Evolutionary conservation across 2,888 invertebrate species (phyloP), one percentile per base, ranked within the genome.

Genomic region (Podotricha telesiphe): DNA sequence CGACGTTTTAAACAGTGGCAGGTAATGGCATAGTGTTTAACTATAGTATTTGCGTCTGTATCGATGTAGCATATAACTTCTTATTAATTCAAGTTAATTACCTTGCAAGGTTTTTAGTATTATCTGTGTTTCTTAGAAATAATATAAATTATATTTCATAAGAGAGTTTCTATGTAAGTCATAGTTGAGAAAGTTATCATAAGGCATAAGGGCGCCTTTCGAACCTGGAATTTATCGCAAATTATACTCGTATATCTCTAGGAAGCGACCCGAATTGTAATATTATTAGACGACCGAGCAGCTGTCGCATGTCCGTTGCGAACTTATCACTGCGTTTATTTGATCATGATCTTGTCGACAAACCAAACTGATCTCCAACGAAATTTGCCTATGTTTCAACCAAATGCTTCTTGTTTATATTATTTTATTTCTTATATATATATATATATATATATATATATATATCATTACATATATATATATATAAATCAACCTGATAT

Each of bases 331-430:
- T 73, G 72, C 50, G 55, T 65, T 67, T 50, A 74, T 79, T 79
- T 84, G 86, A 79, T 85, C 86, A 80, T 87, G 87, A 88, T 88
- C 86, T 86, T 87, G 84, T 82, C 67, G 58, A 55, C 50, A 65
- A 50, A 58, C 17, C 59, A 17, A 15, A 45, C 34, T 19, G 19
- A 28, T 17, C 17, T 17, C 28, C 28, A 61, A 28, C 13, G 19
- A 47, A 61, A 34, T 55, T 37, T 34, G 3, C 37, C 11, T 34
- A 55, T 10, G 17, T 34, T 37, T 28, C 28, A 28, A 28, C 28
- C 28, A 28, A 28, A 28, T 28, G 6, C 28, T 28, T 28, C 28
- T 28, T 28, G 28, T 28, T 28, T 28, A 28, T 28, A 28, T 28
- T 28, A 28, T 28, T 28, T 28, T 28, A 28, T 28, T 28, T 28